Evolutionary conservation across 2,797 vertebrate species (phyloP).

Genomic region (Danio kyathit): DNA sequence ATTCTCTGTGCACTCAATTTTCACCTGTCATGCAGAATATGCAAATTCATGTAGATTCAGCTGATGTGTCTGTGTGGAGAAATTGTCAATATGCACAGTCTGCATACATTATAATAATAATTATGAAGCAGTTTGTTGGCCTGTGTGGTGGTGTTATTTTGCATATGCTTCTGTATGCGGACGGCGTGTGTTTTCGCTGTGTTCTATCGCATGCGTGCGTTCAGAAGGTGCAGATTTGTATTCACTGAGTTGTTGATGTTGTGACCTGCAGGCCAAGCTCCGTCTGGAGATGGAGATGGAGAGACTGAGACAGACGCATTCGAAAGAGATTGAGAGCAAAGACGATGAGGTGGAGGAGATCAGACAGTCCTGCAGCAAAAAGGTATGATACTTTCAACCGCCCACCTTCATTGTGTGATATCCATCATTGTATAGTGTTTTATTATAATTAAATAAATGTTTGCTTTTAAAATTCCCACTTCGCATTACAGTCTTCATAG

Average conservation of each 20-base stretch:
- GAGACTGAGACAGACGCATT: constrained; percentile 91
- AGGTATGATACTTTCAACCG: constrained; percentile 77
- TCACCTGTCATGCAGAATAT: constrained; percentile 26
- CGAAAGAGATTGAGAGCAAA: constrained; percentile 94
- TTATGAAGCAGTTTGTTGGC: constrained; percentile 19
- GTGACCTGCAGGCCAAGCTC: constrained; percentile 85
- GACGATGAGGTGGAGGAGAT: constrained; percentile 98
- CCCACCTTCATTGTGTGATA: neutral
- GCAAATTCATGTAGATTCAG: constrained; percentile 32
- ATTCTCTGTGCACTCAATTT: constrained; percentile 33
- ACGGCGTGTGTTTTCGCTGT: neutral
- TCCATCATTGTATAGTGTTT: neutral
- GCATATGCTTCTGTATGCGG: constrained; percentile 16
- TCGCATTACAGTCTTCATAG: neutral
- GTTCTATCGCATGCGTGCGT: neutral
- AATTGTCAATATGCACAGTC: constrained; percentile 26
- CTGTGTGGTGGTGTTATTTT: constrained; percentile 1
- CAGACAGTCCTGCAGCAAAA: constrained; percentile 95
- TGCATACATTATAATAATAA: constrained; percentile 48
- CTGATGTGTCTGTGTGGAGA: constrained; percentile 14
- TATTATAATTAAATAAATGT: neutral
- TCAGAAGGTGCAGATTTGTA: neutral
- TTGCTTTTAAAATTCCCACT: neutral
- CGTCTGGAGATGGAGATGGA: constrained; percentile 99
- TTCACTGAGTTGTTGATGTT: constrained; percentile 31